A percentile compares a stretch with the other conserved stretches of the same genome.
These are phyloP conservation scores for Mantis religiosa DNA, from an alignment of 2,888 invertebrate species.

Conservation along the genomic window DNA sequence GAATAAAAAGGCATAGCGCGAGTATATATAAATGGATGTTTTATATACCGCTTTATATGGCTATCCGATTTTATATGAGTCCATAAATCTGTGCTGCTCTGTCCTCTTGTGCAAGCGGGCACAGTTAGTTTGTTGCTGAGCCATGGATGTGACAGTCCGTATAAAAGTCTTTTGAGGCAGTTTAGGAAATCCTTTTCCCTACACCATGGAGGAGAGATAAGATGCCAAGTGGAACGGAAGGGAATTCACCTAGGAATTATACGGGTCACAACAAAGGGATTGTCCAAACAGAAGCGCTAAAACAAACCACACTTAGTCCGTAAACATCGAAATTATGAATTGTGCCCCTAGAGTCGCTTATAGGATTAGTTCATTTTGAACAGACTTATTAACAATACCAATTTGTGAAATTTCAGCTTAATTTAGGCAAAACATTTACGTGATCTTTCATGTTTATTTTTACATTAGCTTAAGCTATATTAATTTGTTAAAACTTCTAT, in stretches of 20 bases:
- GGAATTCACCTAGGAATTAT: background rate
- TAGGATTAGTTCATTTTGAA: too few species aligned
- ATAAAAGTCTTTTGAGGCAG: background rate
- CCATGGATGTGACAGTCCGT: background rate
- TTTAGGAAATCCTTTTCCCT: background rate
- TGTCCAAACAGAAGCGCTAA: too few species aligned
- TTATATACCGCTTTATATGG: background rate
- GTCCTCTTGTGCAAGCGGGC: background rate
- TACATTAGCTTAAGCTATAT: too few species aligned
- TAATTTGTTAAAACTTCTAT: too few species aligned
- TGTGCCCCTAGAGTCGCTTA: too few species aligned
- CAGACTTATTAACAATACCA: too few species aligned
- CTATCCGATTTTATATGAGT: slow-evolving; percentile 7
- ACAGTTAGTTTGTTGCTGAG: background rate
- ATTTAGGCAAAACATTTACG: too few species aligned
- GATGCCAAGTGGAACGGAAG: background rate
- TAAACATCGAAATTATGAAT: too few species aligned
- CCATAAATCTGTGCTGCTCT: background rate
- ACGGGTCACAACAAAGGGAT: background rate
- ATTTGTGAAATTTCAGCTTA: too few species aligned
- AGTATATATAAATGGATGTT: background rate
- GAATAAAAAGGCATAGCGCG: background rate
- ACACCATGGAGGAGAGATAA: background rate
- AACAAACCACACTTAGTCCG: too few species aligned
- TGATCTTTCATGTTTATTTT: too few species aligned